Conservation (phyloP, 2,888 invertebrate species). For the Brachycybe producta region DNA sequence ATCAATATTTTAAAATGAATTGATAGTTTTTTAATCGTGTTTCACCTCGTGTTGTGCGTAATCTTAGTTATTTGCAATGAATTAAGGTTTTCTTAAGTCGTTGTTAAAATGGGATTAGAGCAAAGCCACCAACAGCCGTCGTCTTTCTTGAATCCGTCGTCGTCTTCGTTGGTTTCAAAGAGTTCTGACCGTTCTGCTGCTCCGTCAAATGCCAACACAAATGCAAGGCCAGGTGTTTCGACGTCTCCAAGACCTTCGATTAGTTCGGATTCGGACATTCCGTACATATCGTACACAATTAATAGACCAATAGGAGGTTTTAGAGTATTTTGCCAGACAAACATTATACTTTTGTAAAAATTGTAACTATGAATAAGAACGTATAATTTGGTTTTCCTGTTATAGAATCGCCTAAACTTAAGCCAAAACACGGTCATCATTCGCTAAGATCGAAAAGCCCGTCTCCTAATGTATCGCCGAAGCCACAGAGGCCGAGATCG, state of each 20-base stretch:
- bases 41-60: too few relatives aligned
- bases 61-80: too few relatives aligned
- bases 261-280: constrained; percentile 75
- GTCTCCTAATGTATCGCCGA: constrained; percentile 23
- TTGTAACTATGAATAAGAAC: background rate
- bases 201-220: constrained; percentile 1
- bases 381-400: background rate
- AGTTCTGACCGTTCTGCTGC: too few relatives aligned
- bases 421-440: constrained; percentile 27
- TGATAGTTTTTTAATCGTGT: too few relatives aligned
- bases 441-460: constrained; percentile 22
- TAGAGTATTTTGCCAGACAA: background rate
- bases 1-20: too few relatives aligned
- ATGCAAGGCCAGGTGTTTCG: constrained; percentile 5
- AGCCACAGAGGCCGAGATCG: constrained; percentile 23
- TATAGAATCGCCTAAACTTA: constrained; percentile 64
- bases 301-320: constrained; percentile 35
- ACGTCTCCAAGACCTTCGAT: constrained; percentile 15
- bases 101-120: constrained; percentile 14
- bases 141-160: too few relatives aligned
- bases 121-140: constrained; percentile 14
- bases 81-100: too few relatives aligned
- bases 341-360: background rate
- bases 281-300: constrained; percentile 81
- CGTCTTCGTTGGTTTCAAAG: too few relatives aligned